Evolutionary conservation across 2,113 vertebrate species (phyloP).

Genomic region (Varanus salvator): DNA sequence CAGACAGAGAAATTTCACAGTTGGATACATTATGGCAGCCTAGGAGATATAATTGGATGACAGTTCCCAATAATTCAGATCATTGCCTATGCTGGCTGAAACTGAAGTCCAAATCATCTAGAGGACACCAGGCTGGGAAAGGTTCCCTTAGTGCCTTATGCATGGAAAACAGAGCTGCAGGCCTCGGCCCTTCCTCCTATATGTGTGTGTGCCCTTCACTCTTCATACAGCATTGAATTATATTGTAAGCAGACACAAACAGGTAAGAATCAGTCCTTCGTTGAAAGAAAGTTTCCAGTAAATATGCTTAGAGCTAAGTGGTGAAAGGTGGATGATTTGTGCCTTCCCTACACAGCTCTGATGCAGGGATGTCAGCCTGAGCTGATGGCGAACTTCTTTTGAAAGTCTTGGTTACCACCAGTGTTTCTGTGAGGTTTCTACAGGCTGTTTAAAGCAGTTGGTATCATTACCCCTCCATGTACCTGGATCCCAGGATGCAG

Average conservation of each 20-base stretch:
- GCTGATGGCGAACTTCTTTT: slow-evolving; percentile 18
- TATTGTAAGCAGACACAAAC: neutral
- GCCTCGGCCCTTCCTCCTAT: neutral
- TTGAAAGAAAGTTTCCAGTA: neutral
- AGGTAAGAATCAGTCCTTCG: neutral
- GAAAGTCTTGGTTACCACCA: slow-evolving; percentile 31
- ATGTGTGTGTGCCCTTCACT: neutral
- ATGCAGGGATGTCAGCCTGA: slow-evolving; percentile 9
- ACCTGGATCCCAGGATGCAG: slow-evolving; percentile 59
- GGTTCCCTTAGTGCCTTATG: neutral
- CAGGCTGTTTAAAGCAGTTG: slow-evolving; percentile 55
- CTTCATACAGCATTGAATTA: neutral
- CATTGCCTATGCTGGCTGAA: no score
- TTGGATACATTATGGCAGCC: neutral
- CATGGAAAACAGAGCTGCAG: neutral
- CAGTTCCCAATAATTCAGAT: no score
- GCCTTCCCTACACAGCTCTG: slow-evolving; percentile 37
- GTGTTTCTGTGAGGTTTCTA: slow-evolving; percentile 42
- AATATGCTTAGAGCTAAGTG: neutral
- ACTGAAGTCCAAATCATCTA: no score
- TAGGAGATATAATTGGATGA: no score
- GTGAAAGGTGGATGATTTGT: neutral
- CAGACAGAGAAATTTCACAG: neutral
- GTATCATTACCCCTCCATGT: slow-evolving; percentile 58
- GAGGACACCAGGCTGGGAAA: no score